These are phyloP conservation scores for Diorhabda sublineata DNA, from an alignment of 1,140 invertebrate genomes.

Conservation along the genomic window DNA sequence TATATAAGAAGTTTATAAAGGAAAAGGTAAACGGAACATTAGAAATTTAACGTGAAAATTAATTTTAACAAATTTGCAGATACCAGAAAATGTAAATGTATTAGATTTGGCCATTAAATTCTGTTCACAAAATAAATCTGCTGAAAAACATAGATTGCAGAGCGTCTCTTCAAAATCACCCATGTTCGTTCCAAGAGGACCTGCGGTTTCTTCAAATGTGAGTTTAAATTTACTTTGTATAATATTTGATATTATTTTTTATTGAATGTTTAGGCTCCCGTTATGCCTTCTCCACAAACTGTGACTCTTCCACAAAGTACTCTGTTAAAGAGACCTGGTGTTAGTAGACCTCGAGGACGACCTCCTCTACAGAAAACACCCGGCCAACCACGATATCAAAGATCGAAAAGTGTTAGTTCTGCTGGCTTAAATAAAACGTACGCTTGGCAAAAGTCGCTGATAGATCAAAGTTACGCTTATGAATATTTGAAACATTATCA, in stretches of 20 bases:
- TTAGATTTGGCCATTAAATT: conserved; percentile 48
- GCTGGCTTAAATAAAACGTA: conserved; percentile 24
- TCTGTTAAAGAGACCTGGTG: conserved; percentile 34
- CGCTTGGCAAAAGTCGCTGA: conserved; percentile 32
- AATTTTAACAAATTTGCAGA: conserved; percentile 11
- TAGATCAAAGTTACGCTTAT: conserved; percentile 25
- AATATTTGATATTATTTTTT: background rate
- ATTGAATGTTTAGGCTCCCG: conserved; percentile 31
- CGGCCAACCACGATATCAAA: conserved; percentile 29
- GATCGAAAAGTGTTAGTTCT: conserved; percentile 27
- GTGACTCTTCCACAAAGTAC: conserved; percentile 17
- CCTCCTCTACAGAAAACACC: conserved; percentile 41
- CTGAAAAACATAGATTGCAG: conserved; percentile 32
- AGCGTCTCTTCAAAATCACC: conserved; percentile 13
- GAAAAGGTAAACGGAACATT: conserved; percentile 44
- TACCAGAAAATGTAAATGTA: conserved; percentile 43
- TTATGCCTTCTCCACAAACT: conserved; percentile 35
- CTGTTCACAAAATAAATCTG: conserved; percentile 44
- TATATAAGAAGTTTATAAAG: conserved; percentile 54
- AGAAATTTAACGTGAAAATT: background rate
- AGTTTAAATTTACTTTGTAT: background rate
- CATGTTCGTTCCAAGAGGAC: conserved; percentile 19
- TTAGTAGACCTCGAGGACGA: conserved; percentile 41
- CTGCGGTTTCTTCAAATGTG: conserved; percentile 16
- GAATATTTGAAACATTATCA: conserved; percentile 43